Conservation (phyloP, 2,113 vertebrate species). For the Hylia prasina region DNA sequence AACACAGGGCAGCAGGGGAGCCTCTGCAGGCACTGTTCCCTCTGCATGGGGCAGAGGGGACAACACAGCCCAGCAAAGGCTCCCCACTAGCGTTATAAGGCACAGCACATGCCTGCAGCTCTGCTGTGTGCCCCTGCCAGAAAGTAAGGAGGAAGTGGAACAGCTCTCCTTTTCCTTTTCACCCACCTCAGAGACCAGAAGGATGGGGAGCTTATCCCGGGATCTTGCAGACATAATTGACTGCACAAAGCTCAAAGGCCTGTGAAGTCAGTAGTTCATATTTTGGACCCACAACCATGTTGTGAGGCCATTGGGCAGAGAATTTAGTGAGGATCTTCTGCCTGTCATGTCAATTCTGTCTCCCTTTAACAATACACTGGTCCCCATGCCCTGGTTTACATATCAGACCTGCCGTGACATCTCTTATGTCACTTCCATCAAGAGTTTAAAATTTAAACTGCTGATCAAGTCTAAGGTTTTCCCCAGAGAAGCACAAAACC, state of each 20-base stretch:
- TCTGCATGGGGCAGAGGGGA: background rate
- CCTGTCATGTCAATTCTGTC: background rate
- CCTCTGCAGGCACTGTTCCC: background rate
- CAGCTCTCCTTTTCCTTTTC: background rate
- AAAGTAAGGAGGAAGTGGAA: background rate
- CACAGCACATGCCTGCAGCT: background rate
- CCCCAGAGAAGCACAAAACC: background rate
- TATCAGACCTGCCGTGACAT: background rate
- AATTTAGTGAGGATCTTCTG: background rate
- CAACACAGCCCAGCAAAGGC: rapidly evolving
- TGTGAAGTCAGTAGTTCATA: background rate
- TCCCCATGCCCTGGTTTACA: background rate
- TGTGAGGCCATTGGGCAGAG: background rate
- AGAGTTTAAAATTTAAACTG: background rate
- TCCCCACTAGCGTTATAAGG: rapidly evolving
- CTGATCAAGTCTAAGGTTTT: background rate
- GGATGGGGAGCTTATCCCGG: background rate
- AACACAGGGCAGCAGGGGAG: background rate
- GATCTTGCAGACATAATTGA: background rate
- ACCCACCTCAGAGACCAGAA: background rate
- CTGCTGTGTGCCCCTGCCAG: background rate
- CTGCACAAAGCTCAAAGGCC: background rate
- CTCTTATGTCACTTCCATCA: background rate
- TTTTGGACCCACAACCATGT: background rate
- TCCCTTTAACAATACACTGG: background rate